Evolutionary conservation across 2,888 invertebrate species (phyloP).

Genomic region (Tetragonula carbonaria): DNA sequence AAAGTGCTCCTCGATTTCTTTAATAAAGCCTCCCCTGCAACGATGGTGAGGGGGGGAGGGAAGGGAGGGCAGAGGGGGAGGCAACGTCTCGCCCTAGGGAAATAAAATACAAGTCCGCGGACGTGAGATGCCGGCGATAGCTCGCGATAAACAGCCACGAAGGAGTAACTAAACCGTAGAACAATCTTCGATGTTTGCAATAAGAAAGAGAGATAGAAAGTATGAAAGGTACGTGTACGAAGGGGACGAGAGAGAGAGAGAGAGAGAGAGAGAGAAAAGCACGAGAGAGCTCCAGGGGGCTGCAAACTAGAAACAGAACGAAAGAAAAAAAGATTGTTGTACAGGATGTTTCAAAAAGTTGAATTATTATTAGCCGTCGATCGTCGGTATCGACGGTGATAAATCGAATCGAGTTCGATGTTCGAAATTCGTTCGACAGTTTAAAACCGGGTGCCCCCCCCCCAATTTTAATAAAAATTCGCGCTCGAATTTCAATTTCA

Average conservation of each 20-base stretch:
- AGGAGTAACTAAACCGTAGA: constrained; percentile 54
- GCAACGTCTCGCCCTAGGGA: background rate
- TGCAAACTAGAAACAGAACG: background rate
- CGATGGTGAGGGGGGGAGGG: background rate
- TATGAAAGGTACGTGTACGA: too few relatives aligned
- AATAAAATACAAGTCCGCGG: constrained; percentile 47
- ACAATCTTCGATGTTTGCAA: constrained; percentile 34
- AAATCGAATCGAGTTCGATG: too few relatives aligned
- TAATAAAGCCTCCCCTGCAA: constrained; percentile 33
- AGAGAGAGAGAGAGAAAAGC: background rate
- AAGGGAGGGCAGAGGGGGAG: too few relatives aligned
- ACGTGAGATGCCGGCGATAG: constrained; percentile 49
- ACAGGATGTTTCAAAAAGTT: constrained; percentile 1
- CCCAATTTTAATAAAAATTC: too few relatives aligned
- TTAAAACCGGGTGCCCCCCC: too few relatives aligned
- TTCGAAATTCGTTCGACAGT: too few relatives aligned
- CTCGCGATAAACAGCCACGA: constrained; percentile 47
- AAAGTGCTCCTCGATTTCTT: constrained; percentile 41
- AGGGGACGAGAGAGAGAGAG: background rate
- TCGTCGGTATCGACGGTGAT: too few relatives aligned
- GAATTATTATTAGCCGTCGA: background rate
- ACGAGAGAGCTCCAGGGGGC: constrained; percentile 5
- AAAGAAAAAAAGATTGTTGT: background rate
- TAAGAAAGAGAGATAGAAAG: background rate
- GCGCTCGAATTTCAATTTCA: too few relatives aligned